Evolutionary conservation across 2,797 vertebrate genomes (phyloP), one percentile per base, ranked within the genome.

Genomic region (Allochrocebus solatus): DNA sequence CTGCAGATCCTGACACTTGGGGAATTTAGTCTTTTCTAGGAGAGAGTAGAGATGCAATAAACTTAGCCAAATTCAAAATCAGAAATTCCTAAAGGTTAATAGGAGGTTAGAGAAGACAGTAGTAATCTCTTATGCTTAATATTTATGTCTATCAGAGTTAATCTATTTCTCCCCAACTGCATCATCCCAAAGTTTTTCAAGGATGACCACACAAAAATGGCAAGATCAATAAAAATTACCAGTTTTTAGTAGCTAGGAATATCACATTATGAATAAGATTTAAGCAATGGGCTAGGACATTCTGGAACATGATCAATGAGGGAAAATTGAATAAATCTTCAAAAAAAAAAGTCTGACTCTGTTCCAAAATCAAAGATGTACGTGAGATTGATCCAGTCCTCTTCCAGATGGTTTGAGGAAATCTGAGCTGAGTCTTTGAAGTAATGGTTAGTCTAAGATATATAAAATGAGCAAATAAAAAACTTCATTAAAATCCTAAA

Each of bases 391-490:
- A 95, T 96, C 90, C 78, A 89, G 33, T 97, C 79, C 30, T 86
- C 74, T 96, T 96, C 96, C 96, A 98, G 96, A 97, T 96, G 90
- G 96, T 75, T 96, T 67, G 46, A 96, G 82, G 90, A 98, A 97
- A 96, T 86, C 67, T 91, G 90, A 96, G 84, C 33, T 92, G 53
- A 93, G 92, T 96, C 91, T 74, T 96, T 72, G 72, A 93, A 76
- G 82, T 86, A 96, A 97, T 93, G 87, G 83, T 95, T 96, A 85
- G 81, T 94, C 75, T 88, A 92, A 76, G 64, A 91, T 59, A 96
- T 70, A 94, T 93, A 79, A 98, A 96, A 93, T 97, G 95, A 97
- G 95, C 93, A 98, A 97, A 97, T 95, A 96, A 41, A 95, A 96
- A 95, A 90, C 92, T 95, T 96, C 90, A 97, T 97, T 97, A 95